Evolutionary conservation across 23 tunicate species (phyloP).

Genomic region (Oikopleura albicans): DNA sequence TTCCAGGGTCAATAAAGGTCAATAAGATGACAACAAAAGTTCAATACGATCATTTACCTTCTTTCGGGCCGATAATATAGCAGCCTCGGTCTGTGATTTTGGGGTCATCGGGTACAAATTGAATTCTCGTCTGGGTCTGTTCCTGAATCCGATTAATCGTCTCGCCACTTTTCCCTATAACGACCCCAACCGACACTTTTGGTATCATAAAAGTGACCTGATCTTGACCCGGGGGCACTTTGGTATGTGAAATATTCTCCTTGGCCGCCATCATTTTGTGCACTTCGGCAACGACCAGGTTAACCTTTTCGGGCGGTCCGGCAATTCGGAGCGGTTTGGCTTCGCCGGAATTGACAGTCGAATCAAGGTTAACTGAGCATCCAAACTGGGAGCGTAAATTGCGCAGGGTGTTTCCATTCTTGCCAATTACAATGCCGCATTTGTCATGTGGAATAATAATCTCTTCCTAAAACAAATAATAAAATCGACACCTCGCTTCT

Average conservation of each 20-base stretch:
- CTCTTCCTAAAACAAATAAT: constrained; percentile 15
- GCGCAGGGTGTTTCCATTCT: constrained; percentile 83
- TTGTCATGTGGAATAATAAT: constrained; percentile 75
- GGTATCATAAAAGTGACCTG: constrained; percentile 28
- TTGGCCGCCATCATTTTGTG: constrained; percentile 17
- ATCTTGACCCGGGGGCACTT: constrained; percentile 3
- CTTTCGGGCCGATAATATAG: constrained; percentile 54
- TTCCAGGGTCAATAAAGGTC: too few relatives aligned
- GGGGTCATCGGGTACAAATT: constrained; percentile 45
- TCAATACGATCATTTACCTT: constrained; percentile 29
- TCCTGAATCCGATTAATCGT: constrained; percentile 86
- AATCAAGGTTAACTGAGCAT: constrained; percentile 20
- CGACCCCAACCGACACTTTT: constrained; percentile 95
- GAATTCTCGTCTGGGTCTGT: constrained; percentile 23
- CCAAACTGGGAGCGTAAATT: constrained; percentile 11
- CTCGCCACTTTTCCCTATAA: constrained; percentile 93
- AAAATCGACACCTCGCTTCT: too few relatives aligned
- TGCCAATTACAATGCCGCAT: constrained; percentile 92
- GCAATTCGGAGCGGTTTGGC: constrained; percentile 61
- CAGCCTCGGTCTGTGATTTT: constrained; percentile 57
- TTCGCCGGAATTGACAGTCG: constrained; percentile 60
- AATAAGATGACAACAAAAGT: too few relatives aligned
- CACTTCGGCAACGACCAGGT: constrained; percentile 12
- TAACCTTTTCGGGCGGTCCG: constrained; percentile 37
- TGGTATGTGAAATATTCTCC: constrained; percentile 1